Base-by-base conservation (phyloP, 2,797 vertebrate species). In the Xenopus petersii region DNA sequence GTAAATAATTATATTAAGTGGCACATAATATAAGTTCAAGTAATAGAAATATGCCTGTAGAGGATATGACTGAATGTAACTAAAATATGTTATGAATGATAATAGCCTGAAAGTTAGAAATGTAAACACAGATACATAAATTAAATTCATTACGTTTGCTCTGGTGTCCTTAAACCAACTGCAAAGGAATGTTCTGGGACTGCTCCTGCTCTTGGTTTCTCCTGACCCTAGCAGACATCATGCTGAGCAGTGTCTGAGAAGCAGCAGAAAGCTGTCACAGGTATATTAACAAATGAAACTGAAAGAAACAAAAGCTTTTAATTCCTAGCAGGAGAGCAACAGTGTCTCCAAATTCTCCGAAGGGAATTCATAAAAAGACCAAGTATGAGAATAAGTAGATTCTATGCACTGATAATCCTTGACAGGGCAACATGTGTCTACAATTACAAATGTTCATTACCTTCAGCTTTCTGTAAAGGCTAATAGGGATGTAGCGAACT, bases 361-460 rank as follows among this genome's bases (percentile, higher is more conserved):
- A 67, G 66, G 55, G 46, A 56, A 48, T 70, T 68, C 54, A 65
- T 51, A 61, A 47, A 68, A 46, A 74, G 67, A 73, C 71, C 68
- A 78, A 47, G 71, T 73, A 74, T 58, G 51, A 73, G 61, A 73
- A 67, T n/a, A 74, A 73, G 55, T 54, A n/a, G 12, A 56, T 62
- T 49, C 54, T 48, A 54, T 72, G 33, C 9, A 54, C 12, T 69
- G 66, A 70, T 67, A 69, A 16, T 73, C 65, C 67, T 67, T 70
- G 21, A 74, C 54, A 62, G 77, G 67, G 55, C 59, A 68, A 74
- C 70, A 70, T 74, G 77, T 79, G 77, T 17, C 49, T 60, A 64
- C 77, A 70, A 79, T 70, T 79, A 61, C 15, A 74, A 47, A 74
- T 70, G 42, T 74, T 61, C n/a, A 61, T 54, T 79, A 24, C 67